These are phyloP conservation scores for Dipodomys ordii DNA, from an alignment of 2,113 vertebrate species.

Conservation along the genomic window DNA sequence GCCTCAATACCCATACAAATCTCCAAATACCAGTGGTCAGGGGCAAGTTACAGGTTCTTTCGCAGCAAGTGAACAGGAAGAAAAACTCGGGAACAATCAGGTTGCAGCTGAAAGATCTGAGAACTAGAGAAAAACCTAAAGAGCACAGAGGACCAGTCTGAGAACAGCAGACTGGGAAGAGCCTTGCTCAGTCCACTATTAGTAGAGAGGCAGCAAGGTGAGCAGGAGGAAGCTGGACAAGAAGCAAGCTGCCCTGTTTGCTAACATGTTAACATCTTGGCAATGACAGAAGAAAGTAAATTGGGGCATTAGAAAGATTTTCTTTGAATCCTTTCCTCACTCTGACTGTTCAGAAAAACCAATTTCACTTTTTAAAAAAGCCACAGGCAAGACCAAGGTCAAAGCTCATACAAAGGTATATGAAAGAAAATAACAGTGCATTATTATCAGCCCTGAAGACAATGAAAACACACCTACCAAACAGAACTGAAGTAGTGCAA, in stretches of 20 bases:
- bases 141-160: no score
- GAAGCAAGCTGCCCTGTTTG: background rate
- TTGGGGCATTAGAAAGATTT: background rate
- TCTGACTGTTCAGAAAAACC: background rate
- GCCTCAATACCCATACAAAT: background rate
- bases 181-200: no score
- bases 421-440: background rate
- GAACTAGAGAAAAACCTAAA: no score
- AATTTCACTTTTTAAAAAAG: background rate
- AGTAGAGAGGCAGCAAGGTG: no score
- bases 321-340: background rate
- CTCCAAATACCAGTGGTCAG: background rate
- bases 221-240: background rate
- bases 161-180: no score
- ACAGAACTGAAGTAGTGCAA: background rate
- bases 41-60: background rate
- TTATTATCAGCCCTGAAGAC: background rate
- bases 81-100: background rate
- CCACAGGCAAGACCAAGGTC: background rate
- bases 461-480: background rate
- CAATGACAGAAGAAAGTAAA: background rate
- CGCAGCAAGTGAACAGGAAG: background rate
- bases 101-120: no score
- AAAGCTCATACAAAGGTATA: background rate
- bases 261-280: background rate